Evolutionary conservation across 2,113 vertebrate species (phyloP).

Genomic region (Elaphurus davidianus): DNA sequence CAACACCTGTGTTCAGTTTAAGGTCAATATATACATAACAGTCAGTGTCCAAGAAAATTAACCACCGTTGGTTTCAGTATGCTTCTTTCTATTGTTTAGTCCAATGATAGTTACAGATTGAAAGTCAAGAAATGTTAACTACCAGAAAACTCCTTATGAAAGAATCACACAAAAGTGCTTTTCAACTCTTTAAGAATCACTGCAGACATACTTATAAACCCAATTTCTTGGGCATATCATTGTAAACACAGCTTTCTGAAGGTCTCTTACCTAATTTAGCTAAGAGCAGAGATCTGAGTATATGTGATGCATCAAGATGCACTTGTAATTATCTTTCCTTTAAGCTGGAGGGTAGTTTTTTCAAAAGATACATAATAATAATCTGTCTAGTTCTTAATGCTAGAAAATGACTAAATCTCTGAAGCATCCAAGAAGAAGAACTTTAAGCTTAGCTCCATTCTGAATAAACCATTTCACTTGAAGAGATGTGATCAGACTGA

Average conservation of each 20-base stretch:
- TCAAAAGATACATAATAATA: neutral
- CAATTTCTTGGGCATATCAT: neutral
- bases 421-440: neutral
- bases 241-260: neutral
- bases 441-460: neutral
- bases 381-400: neutral
- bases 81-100: neutral
- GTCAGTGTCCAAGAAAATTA: neutral
- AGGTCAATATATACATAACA: neutral
- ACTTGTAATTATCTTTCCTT: neutral
- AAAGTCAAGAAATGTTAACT: neutral
- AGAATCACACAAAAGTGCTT: neutral
- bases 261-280: neutral
- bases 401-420: neutral
- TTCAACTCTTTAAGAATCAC: neutral
- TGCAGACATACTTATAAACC: neutral
- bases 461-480: neutral
- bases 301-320: neutral
- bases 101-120: neutral
- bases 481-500: neutral
- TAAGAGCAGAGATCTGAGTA: neutral
- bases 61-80: neutral
- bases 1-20: neutral
- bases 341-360: neutral
- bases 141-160: neutral